These are phyloP conservation scores for Mesochorus sp. DNA, from an alignment of 2,888 invertebrate genomes.

Conservation along the genomic window DNA sequence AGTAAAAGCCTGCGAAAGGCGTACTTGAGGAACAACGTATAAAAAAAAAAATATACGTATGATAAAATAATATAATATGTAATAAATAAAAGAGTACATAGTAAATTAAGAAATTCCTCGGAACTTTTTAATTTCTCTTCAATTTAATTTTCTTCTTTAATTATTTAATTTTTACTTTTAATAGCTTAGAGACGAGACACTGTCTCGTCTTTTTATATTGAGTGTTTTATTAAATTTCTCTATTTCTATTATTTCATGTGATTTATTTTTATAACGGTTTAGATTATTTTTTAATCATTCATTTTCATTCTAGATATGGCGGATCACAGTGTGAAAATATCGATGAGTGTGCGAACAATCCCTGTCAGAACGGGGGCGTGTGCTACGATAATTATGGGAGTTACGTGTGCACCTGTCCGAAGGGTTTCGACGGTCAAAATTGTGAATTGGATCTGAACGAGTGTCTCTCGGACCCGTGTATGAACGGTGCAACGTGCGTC, in stretches of 20 bases:
- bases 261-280: background rate
- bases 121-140: too few relatives aligned
- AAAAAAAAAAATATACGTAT: too few relatives aligned
- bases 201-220: too few relatives aligned
- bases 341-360: slow-evolving; percentile 89
- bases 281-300: slow-evolving; percentile 30
- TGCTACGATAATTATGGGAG: slow-evolving; percentile 93
- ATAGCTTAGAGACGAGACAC: too few relatives aligned
- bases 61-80: too few relatives aligned
- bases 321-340: slow-evolving; percentile 91
- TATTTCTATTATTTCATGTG: too few relatives aligned
- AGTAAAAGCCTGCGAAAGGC: too few relatives aligned
- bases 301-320: slow-evolving; percentile 84
- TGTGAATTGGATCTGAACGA: slow-evolving; percentile 87
- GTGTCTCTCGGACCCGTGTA: slow-evolving; percentile 85
- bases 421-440: slow-evolving; percentile 91
- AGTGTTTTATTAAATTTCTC: too few relatives aligned
- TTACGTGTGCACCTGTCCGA: slow-evolving; percentile 90
- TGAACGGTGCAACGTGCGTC: slow-evolving; percentile 85
- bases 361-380: slow-evolving; percentile 88
- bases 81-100: too few relatives aligned
- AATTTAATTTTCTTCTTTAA: background rate
- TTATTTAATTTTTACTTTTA: slow-evolving; percentile 11
- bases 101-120: too few relatives aligned
- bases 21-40: too few relatives aligned